Conservation (phyloP, 2,888 invertebrate genomes). For the Drosophila demipolita region DNA sequence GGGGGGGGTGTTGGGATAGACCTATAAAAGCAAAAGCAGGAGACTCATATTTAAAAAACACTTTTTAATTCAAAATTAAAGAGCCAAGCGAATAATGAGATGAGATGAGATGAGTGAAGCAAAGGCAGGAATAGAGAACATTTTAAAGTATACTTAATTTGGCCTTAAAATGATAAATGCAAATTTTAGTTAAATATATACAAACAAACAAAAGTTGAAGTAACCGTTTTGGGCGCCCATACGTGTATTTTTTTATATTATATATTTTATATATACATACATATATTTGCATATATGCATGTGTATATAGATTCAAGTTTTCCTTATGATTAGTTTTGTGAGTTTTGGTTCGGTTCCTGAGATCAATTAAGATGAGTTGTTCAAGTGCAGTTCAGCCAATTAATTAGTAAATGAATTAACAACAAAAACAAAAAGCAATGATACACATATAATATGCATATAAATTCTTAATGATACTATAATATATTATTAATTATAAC, state of each 20-base stretch:
- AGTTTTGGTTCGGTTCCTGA: conserved; percentile 61
- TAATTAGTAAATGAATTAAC: conserved; percentile 50
- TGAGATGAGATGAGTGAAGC: not conserved
- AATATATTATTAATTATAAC: conserved; percentile 39
- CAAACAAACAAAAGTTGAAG: conserved; percentile 58
- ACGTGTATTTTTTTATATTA: conserved; percentile 52
- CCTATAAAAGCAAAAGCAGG: not conserved
- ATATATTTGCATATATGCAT: conserved; percentile 25
- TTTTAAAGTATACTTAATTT: conserved; percentile 70
- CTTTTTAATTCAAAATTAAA: conserved; percentile 13
- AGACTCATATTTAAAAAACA: not conserved
- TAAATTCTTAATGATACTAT: conserved; percentile 41
- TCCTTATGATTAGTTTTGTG: conserved; percentile 40
- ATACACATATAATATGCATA: conserved; percentile 46
- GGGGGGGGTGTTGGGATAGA: not conserved
- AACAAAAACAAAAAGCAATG: conserved; percentile 37
- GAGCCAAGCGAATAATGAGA: conserved; percentile 1
- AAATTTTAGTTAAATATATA: conserved; percentile 45
- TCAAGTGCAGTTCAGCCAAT: conserved; percentile 57
- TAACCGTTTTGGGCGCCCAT: conserved; percentile 54
- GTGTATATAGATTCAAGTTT: conserved; percentile 5
- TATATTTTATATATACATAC: conserved; percentile 24
- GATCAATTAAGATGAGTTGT: conserved; percentile 39
- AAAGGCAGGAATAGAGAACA: conserved; percentile 21
- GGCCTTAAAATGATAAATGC: conserved; percentile 52